Percentiles rank a stretch among this genome's conserved stretches.
These are phyloP conservation scores for Sicus ferrugineus DNA, from an alignment of 2,888 invertebrate species.

Conservation along the genomic window DNA sequence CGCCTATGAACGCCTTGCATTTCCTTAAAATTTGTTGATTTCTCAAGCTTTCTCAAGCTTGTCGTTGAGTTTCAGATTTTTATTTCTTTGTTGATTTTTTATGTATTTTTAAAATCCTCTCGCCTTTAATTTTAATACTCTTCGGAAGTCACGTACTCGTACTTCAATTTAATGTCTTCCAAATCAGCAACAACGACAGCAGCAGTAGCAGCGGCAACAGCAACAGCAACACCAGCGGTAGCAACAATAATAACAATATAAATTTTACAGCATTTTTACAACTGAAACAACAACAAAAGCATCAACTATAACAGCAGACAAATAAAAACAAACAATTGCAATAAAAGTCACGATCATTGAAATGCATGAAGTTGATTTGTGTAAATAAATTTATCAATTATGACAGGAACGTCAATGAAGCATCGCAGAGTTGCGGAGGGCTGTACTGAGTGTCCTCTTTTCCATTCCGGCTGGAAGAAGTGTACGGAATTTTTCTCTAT, in stretches of 20 bases:
- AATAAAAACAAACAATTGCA: not conserved
- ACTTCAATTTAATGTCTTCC: conserved; percentile 11
- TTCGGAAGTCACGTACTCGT: conserved; percentile 24
- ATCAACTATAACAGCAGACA: not conserved
- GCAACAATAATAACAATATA: conserved; percentile 7
- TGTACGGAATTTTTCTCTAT: not conserved
- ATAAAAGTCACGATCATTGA: conserved; percentile 11
- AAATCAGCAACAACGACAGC: not conserved
- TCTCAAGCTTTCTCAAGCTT: too few relatives aligned
- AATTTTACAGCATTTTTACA: not conserved
- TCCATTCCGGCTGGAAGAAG: too few relatives aligned
- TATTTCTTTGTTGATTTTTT: too few relatives aligned
- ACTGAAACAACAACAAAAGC: not conserved
- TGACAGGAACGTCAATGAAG: conserved; percentile 28
- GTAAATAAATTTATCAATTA: conserved; percentile 32
- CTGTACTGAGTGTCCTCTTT: too few relatives aligned
- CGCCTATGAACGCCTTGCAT: too few relatives aligned
- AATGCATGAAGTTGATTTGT: conserved; percentile 17
- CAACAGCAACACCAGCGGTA: too few relatives aligned
- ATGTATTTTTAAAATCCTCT: not conserved
- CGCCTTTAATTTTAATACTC: not conserved
- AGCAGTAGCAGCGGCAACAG: not conserved
- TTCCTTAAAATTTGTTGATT: too few relatives aligned
- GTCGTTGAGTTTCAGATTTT: too few relatives aligned
- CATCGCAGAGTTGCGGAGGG: not conserved